Evolutionary conservation across 1,140 invertebrate genomes (phyloP).

Genomic region (Micrasema longulum): DNA sequence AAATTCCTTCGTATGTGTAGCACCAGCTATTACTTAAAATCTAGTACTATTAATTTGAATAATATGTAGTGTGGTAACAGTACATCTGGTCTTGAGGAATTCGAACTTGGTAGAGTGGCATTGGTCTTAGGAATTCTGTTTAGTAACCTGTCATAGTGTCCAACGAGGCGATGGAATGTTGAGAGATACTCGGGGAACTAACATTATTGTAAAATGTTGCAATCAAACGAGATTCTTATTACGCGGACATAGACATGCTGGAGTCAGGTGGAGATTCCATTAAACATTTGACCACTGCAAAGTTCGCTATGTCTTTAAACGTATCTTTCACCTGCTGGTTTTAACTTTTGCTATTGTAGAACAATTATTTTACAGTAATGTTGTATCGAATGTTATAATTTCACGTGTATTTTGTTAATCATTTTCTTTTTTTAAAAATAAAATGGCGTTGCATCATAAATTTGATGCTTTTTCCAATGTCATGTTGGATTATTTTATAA

Average conservation of each 20-base stretch:
- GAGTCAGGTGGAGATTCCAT: not conserved
- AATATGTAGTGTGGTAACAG: conserved; percentile 10
- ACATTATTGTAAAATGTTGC: conserved; percentile 26
- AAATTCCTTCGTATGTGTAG: not conserved
- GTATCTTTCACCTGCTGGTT: too few relatives aligned
- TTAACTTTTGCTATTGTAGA: too few relatives aligned
- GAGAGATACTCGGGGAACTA: conserved; percentile 11
- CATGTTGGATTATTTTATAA: too few relatives aligned
- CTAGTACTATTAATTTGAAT: conserved; percentile 8
- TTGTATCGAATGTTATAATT: too few relatives aligned
- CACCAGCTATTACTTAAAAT: conserved; percentile 16
- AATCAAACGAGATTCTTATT: conserved; percentile 31
- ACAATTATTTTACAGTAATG: too few relatives aligned
- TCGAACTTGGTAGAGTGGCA: not conserved
- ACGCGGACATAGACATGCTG: not conserved
- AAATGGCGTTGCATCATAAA: too few relatives aligned
- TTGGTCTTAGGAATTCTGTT: conserved; percentile 30
- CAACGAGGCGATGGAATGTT: conserved; percentile 25
- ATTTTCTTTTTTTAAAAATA: too few relatives aligned
- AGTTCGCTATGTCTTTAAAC: too few relatives aligned
- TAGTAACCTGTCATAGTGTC: conserved; percentile 29
- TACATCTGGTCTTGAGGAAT: conserved; percentile 1
- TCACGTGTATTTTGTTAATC: too few relatives aligned
- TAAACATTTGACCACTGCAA: too few relatives aligned
- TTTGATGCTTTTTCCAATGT: too few relatives aligned